Base-by-base conservation (phyloP, 2,888 invertebrate species). In the Eledone cirrhosa region DNA sequence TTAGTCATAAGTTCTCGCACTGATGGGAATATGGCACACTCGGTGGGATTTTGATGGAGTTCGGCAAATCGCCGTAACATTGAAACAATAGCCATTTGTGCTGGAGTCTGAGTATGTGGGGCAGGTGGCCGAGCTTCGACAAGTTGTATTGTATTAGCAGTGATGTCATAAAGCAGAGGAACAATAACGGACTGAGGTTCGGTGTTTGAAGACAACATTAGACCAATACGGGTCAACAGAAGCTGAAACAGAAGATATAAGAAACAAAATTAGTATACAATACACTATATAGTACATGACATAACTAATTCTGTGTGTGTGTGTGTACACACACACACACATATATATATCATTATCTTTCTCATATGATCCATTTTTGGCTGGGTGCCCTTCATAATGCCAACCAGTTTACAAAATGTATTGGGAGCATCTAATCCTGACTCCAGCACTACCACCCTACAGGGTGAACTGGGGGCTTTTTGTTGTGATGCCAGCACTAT, bases 1-100 rank as follows among this genome's bases (percentile, higher is more conserved):
- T 95, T 97, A 63, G 94, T 93, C 78, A 98, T 92, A 80, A 98
- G 92, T 91, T 98, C 97, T 82, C 96, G 93, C 76, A 98, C 94
- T 29, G 97, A 96, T 48, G 97, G 97, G 91, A 95, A 97, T 78
- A 98, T 93, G 24, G 96, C 95, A 90, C 97, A 97, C 88, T 97
- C 97, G 86, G 92, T 84, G 65, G 84, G 84, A 78, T 87, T 86
- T 53, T 88, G 87, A 80, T 89, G 87, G 69, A 81, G 80, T 75
- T 91, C 91, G 74, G 87, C 84, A 84, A 89, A 91, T 22, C 89
- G 83, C 78, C 88, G 89, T 48, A 91, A 83, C 86, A 90, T 88
- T 65, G 82, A 83, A 53, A 82, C 84, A 72, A 90, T 86, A 77
- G 87, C 85, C 48, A 82, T 78, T 48, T 85, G 81, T 75, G 86